These are phyloP conservation scores for Conus canariensis DNA, from an alignment of 2,888 invertebrate species.

Conservation along the genomic window DNA sequence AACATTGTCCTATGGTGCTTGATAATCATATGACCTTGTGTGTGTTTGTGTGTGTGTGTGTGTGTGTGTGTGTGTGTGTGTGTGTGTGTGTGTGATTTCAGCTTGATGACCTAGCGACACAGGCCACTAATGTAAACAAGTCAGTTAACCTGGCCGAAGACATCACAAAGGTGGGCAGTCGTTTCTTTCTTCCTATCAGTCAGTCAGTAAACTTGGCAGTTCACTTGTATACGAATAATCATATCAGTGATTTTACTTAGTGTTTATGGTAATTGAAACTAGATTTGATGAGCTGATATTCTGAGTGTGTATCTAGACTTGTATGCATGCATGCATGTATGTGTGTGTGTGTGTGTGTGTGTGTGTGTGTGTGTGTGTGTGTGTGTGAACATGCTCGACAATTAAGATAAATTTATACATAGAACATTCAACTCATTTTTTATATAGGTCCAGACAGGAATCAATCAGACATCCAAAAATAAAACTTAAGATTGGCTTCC, in stretches of 20 bases:
- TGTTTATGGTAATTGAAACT: no score
- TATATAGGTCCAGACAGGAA: no score
- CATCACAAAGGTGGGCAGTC: conserved; percentile 38
- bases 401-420: no score
- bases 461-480: no score
- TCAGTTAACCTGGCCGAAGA: conserved; percentile 41
- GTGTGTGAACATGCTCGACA: neutral
- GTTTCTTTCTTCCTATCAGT: neutral
- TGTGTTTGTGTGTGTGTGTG: neutral
- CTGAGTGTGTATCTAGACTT: neutral
- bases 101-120: conserved; percentile 30
- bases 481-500: no score
- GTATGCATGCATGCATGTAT: neutral
- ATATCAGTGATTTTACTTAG: neutral
- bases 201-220: no score
- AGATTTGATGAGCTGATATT: no score
- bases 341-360: conserved; percentile 6
- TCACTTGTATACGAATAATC: no score
- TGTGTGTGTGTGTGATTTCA: conserved; percentile 36
- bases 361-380: conserved; percentile 8
- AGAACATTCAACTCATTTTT: no score
- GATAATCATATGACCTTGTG: neutral
- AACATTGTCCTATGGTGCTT: neutral
- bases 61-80: neutral
- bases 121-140: conserved; percentile 30